These are phyloP conservation scores for Synanthedon myopaeformis DNA, from an alignment of 2,888 invertebrate species.

Conservation along the genomic window DNA sequence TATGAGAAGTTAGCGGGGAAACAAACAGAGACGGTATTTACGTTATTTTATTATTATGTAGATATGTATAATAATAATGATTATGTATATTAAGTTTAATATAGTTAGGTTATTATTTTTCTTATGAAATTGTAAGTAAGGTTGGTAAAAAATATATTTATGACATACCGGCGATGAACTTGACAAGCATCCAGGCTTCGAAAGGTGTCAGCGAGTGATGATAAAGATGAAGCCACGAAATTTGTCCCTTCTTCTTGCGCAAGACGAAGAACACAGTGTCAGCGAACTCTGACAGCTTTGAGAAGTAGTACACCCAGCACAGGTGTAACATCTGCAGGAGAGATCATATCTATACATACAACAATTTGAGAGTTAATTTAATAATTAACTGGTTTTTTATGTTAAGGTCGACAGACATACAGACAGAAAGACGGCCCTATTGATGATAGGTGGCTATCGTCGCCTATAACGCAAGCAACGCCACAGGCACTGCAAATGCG, in stretches of 20 bases:
- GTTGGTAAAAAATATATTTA: too few species aligned
- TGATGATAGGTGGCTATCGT: too few species aligned
- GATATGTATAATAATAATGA: too few species aligned
- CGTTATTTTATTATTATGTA: too few species aligned
- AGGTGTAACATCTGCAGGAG: constrained; percentile 81
- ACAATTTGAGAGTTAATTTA: not conserved
- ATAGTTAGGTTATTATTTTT: too few species aligned
- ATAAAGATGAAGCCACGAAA: constrained; percentile 86
- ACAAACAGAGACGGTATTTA: too few species aligned
- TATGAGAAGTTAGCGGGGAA: too few species aligned
- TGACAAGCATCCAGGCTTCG: constrained; percentile 83
- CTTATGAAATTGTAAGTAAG: too few species aligned
- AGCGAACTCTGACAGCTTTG: constrained; percentile 88
- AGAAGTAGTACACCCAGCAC: constrained; percentile 92
- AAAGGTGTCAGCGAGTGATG: constrained; percentile 85
- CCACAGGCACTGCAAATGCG: too few species aligned
- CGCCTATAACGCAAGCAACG: too few species aligned
- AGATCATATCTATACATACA: not conserved
- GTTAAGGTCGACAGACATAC: too few species aligned
- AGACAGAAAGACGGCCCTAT: not conserved
- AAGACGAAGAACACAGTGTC: constrained; percentile 90
- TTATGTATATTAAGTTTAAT: too few species aligned
- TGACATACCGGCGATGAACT: constrained; percentile 76
- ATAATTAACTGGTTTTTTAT: not conserved
- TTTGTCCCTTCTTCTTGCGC: constrained; percentile 86